Base-by-base conservation (phyloP, 2,113 vertebrate genomes). In the Telmatochromis sp. region DNA sequence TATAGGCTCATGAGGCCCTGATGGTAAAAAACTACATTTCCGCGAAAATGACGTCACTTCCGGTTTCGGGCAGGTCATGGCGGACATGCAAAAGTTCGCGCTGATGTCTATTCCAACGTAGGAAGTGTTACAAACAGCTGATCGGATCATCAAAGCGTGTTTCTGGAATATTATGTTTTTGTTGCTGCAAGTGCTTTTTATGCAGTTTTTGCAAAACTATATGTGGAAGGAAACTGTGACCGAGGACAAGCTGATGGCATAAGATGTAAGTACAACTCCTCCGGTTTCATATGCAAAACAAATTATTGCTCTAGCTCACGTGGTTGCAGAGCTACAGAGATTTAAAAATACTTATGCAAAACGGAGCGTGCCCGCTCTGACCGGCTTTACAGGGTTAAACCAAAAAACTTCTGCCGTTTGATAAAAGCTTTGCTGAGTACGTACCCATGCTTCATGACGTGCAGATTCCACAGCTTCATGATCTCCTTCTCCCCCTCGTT, bases 401-500 rank as follows among this genome's bases (percentile, higher is more conserved):
- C 7, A 14, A 40, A 13, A 68, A 40, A 9, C 8, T 7, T 37
- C 19, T 5, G 23, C 3, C 0, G 4, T 73, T 14, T 23, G 37
- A 35, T 13, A 1, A 80, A 21, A 23, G 78, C 26, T 50, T 31
- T 78, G 45, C 26, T 0, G 33, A 9, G 19, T 26, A 68, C 86
- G 1, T 96, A 99, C 98, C 98, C 98, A 86, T 97, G 96, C 94
- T 99, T 98, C 98, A 99, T 99, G 94, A 99, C 97, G 79, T 95
- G 94, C 11, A 99, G 98, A 96, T 99, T 99, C 98, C 98, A 99
- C 81, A 99, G 95, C 96, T 99, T 99, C 98, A 99, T 99, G 82
- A 99, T 98, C 97, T 99, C 98, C 91, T 99, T 99, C 95, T 99
- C 98, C 23, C 98, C 98, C 96, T 99, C 98, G 88, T 99, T 99